phyloP scores from a whole-genome alignment of 2,888 invertebrate species.

The Drosophila mercatorum region DNA sequence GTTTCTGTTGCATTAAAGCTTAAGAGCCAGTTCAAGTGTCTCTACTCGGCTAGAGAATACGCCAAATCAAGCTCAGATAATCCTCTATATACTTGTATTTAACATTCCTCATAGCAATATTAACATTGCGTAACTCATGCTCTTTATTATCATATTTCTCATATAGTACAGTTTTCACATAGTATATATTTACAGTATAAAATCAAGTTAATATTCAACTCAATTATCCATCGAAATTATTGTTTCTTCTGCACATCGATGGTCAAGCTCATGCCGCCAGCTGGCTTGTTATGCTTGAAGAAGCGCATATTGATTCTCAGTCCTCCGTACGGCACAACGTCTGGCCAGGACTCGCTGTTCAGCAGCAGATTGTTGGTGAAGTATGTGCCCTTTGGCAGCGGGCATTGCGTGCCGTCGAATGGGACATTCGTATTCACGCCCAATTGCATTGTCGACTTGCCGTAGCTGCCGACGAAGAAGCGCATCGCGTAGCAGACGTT shows the following conservation, averaged over 20 bases:
- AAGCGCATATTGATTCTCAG: constrained; percentile 17
- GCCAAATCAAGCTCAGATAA: too few species aligned
- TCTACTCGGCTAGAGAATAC: too few species aligned
- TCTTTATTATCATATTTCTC: neutral
- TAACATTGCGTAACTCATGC: neutral
- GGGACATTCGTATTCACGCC: constrained; percentile 33
- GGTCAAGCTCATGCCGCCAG: constrained; percentile 10
- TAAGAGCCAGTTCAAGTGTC: too few species aligned
- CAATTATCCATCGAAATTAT: neutral
- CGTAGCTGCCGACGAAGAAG: constrained; percentile 22
- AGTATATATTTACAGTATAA: neutral
- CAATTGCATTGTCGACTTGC: constrained; percentile 21
- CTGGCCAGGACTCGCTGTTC: constrained; percentile 34
- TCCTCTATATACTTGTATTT: too few species aligned
- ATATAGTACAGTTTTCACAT: neutral
- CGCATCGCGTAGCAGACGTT: constrained; percentile 22
- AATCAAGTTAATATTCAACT: neutral
- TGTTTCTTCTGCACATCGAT: neutral
- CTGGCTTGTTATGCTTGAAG: constrained; percentile 17
- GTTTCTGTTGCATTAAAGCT: too few species aligned
- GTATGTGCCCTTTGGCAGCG: constrained; percentile 19
- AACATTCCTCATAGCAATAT: too few species aligned
- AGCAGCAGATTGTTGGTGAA: constrained; percentile 17
- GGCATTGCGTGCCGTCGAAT: constrained; percentile 24
- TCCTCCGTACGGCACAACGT: constrained; percentile 29